phyloP scores from a whole-genome alignment of 2,888 invertebrate genomes.

The Nemotelus pantherinus region DNA sequence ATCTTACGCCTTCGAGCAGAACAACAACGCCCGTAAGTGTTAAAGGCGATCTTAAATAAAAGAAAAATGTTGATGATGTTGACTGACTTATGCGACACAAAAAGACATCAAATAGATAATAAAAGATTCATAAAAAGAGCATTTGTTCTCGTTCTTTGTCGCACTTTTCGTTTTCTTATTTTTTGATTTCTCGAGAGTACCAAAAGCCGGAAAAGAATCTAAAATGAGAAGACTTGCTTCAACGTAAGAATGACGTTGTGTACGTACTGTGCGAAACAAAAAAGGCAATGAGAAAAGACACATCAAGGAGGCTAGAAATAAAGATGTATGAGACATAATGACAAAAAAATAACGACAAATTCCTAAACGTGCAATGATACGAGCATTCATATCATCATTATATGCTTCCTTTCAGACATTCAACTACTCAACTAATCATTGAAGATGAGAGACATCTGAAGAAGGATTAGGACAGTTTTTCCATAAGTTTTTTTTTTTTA shows the following conservation, averaged over 20 bases:
- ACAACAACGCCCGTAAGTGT: no score
- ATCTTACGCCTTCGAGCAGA: neutral
- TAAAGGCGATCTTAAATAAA: neutral
- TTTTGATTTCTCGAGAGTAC: neutral
- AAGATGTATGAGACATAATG: neutral
- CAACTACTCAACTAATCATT: constrained; percentile 43
- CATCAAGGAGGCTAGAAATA: constrained; percentile 3
- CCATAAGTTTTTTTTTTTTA: neutral
- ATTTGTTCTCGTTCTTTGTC: neutral
- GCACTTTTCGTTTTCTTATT: constrained; percentile 31
- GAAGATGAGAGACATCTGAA: constrained; percentile 11
- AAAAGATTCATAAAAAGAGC: constrained; percentile 30
- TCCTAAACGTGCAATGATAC: constrained; percentile 11
- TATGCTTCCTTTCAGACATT: constrained; percentile 38
- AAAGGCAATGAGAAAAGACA: neutral
- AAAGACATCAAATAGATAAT: constrained; percentile 26
- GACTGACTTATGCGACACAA: neutral
- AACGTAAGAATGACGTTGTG: no score
- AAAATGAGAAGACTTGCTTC: no score
- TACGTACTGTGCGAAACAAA: no score
- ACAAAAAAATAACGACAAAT: neutral
- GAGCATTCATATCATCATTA: constrained; percentile 24
- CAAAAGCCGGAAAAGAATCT: neutral
- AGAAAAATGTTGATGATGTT: neutral
- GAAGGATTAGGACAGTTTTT: neutral